Conservation (phyloP, 2,888 invertebrate species). For the Hirtodrosophila alboralis region DNA sequence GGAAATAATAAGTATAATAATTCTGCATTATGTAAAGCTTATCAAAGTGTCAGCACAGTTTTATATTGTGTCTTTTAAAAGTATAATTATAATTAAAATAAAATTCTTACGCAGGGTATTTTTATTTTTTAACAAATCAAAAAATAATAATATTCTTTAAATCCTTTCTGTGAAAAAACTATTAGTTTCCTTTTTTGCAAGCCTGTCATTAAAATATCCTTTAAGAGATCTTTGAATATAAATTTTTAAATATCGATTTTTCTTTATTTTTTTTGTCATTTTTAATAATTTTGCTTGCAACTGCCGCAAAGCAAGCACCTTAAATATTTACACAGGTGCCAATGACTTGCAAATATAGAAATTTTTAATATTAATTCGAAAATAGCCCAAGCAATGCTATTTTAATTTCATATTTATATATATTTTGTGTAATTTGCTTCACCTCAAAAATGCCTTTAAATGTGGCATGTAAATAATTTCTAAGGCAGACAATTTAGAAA, state of each 20-base stretch:
- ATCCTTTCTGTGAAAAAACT: too few species aligned
- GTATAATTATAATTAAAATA: too few species aligned
- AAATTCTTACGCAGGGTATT: background rate
- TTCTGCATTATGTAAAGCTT: background rate
- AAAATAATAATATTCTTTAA: too few species aligned
- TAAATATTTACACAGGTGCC: conserved; percentile 42
- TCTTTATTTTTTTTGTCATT: conserved; percentile 8
- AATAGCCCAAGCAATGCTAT: conserved; percentile 10
- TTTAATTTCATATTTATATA: conserved; percentile 8
- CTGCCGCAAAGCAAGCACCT: conserved; percentile 19
- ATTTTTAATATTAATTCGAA: conserved; percentile 15
- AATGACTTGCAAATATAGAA: conserved; percentile 5
- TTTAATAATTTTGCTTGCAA: conserved; percentile 6
- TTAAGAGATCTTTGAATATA: too few species aligned
- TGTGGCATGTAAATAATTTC: conserved; percentile 31
- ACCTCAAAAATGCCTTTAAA: conserved; percentile 22
- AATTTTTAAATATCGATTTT: too few species aligned
- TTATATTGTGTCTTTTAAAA: too few species aligned
- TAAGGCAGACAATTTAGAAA: conserved; percentile 34
- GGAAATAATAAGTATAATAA: conserved; percentile 1
- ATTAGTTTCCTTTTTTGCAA: too few species aligned
- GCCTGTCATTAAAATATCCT: too few species aligned
- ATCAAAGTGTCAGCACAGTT: background rate
- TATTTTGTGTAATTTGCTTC: background rate
- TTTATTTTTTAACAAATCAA: too few species aligned